phyloP scores from a whole-genome alignment of 1,140 invertebrate species.

The Cyclargus thomasi region DNA sequence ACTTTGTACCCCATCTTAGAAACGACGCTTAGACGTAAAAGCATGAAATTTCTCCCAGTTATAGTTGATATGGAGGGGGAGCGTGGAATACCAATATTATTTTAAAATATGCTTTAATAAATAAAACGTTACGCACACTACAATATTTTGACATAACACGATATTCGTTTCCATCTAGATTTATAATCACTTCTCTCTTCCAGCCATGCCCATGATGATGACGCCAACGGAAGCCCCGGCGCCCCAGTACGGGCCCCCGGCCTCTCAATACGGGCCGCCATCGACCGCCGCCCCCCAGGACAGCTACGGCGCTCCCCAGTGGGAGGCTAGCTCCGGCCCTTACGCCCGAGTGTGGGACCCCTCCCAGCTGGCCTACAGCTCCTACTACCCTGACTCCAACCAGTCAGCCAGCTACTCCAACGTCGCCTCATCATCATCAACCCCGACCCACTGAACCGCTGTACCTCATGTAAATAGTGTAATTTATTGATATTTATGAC shows the following conservation, averaged over 20 bases:
- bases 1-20: no score
- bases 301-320: slow-evolving; percentile 78
- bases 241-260: slow-evolving; percentile 48
- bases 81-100: no score
- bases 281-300: slow-evolving; percentile 78
- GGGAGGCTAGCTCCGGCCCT: slow-evolving; percentile 81
- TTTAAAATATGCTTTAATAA: no score
- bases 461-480: slow-evolving; percentile 42
- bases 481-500: slow-evolving; percentile 70
- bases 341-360: slow-evolving; percentile 85
- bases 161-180: no score
- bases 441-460: slow-evolving; percentile 55
- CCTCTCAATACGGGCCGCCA: slow-evolving; percentile 77
- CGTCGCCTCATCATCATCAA: slow-evolving; percentile 69
- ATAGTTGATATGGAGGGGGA: no score
- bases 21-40: no score
- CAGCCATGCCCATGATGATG: slow-evolving; percentile 85
- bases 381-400: slow-evolving; percentile 80
- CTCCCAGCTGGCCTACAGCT: slow-evolving; percentile 84
- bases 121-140: no score
- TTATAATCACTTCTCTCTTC: no score
- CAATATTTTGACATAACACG: no score
- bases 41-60: no score
- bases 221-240: slow-evolving; percentile 71
- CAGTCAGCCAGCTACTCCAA: slow-evolving; percentile 74